A percentile compares a stretch with the other conserved stretches of the same genome.
Conservation (phyloP, 2,797 vertebrate species). For the Scarus forsteni region DNA sequence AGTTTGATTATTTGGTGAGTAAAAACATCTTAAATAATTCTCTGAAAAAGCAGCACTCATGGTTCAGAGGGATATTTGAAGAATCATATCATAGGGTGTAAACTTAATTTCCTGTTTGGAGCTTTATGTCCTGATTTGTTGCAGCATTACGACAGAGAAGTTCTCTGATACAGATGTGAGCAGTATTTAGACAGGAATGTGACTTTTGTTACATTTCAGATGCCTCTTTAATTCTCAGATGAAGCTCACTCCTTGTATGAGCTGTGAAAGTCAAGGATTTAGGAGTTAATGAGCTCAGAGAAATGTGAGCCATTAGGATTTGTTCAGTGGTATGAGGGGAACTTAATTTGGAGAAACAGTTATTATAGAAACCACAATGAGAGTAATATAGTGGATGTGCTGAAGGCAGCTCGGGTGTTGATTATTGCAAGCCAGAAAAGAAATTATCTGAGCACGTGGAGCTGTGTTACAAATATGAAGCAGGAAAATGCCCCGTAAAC, state of each 20-base stretch:
- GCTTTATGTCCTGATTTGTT: constrained; percentile 15
- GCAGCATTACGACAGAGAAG: constrained; percentile 23
- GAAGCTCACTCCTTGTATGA: constrained; percentile 20
- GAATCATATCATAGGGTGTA: background rate
- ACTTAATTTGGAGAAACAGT: constrained; percentile 44
- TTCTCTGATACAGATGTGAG: constrained; percentile 46
- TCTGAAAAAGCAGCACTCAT: background rate
- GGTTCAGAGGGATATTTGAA: background rate
- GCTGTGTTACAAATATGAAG: constrained; percentile 25
- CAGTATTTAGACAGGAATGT: constrained; percentile 64
- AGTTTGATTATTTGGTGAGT: too few relatives aligned
- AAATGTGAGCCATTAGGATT: constrained; percentile 40
- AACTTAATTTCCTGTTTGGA: background rate
- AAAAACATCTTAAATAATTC: background rate
- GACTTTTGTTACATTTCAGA: constrained; percentile 47
- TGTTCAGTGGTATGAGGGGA: constrained; percentile 35
- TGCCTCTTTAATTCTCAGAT: constrained; percentile 26
- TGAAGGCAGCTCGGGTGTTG: constrained; percentile 33
- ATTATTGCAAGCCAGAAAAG: constrained; percentile 55
- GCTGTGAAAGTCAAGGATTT: constrained; percentile 39
- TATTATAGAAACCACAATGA: constrained; percentile 57
- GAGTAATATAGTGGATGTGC: constrained; percentile 45
- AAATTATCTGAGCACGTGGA: constrained; percentile 16
- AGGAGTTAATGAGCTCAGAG: constrained; percentile 44
- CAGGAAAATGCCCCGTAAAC: background rate